These are phyloP conservation scores for Beris morrisii DNA, from an alignment of 2,888 invertebrate species.

Conservation along the genomic window DNA sequence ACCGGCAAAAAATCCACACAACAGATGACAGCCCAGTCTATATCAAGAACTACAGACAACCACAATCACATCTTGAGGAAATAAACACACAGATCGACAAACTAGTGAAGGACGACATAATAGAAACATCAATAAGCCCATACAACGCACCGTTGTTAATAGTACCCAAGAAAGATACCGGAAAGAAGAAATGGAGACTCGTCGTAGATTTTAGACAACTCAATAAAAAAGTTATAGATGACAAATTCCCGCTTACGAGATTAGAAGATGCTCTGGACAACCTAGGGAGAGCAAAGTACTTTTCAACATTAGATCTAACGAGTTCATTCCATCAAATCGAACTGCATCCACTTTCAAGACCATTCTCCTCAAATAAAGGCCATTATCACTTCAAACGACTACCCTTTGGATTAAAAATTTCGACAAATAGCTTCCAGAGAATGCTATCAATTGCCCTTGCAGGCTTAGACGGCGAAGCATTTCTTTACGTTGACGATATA, in stretches of 20 bases:
- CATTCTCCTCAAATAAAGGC: constrained; percentile 36
- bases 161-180: constrained; percentile 34
- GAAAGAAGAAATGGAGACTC: constrained; percentile 16
- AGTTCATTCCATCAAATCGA: constrained; percentile 37
- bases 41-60: constrained; percentile 6
- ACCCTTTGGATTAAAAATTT: too few relatives aligned
- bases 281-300: constrained; percentile 36
- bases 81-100: constrained; percentile 7
- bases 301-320: constrained; percentile 37
- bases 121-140: constrained; percentile 35
- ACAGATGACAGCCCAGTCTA: constrained; percentile 10
- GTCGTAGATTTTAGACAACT: constrained; percentile 23
- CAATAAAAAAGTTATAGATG: constrained; percentile 25
- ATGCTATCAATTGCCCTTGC: constrained; percentile 39
- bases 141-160: constrained; percentile 38
- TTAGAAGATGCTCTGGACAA: constrained; percentile 35
- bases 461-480: constrained; percentile 36
- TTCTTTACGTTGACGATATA: constrained; percentile 41
- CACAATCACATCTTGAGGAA: constrained; percentile 9
- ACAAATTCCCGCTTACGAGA: constrained; percentile 30
- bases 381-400: constrained; percentile 40
- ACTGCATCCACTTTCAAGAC: constrained; percentile 31
- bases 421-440: constrained; percentile 40
- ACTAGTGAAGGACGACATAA: constrained; percentile 29
- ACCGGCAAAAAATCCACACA: constrained; percentile 4